Conservation (phyloP, 2,797 vertebrate species). For the Toxotes lorentzi region DNA sequence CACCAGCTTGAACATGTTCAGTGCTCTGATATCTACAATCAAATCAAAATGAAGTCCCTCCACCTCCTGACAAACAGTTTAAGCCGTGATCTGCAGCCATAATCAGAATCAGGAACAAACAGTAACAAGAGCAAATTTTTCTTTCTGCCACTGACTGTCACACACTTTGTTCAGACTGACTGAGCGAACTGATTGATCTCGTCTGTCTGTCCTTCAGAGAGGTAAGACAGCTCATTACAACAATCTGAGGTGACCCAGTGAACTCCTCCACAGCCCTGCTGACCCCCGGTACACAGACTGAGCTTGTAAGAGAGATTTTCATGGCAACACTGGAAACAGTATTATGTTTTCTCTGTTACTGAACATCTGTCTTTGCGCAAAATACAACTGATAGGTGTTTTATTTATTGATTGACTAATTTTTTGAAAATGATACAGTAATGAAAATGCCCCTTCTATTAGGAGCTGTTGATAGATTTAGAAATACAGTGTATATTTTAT, state of each 20-base stretch:
- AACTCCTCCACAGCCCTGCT: neutral
- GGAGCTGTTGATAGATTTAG: neutral
- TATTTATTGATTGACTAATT: neutral
- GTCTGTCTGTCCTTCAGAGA: too few relatives aligned
- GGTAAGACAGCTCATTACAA: conserved; percentile 21
- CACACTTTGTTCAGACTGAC: neutral
- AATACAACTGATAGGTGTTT: neutral
- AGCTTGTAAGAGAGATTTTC: conserved; percentile 21
- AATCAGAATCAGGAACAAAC: neutral
- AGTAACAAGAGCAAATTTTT: neutral
- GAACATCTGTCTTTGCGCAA: neutral
- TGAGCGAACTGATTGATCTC: too few relatives aligned
- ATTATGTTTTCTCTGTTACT: neutral
- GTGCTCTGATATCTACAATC: too few relatives aligned
- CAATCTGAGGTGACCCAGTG: neutral
- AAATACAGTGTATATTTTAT: neutral
- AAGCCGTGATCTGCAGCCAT: neutral
- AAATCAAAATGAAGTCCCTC: neutral
- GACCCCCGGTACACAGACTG: neutral
- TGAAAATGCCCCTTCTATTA: neutral
- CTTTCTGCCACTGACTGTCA: neutral
- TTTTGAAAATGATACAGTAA: neutral
- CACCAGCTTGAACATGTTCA: too few relatives aligned
- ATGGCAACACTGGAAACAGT: neutral
- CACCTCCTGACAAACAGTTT: neutral